A percentile compares a stretch with the other conserved stretches of the same genome.
These are phyloP conservation scores for Cotesia vestalis DNA, from an alignment of 1,140 invertebrate genomes.

Conservation along the genomic window DNA sequence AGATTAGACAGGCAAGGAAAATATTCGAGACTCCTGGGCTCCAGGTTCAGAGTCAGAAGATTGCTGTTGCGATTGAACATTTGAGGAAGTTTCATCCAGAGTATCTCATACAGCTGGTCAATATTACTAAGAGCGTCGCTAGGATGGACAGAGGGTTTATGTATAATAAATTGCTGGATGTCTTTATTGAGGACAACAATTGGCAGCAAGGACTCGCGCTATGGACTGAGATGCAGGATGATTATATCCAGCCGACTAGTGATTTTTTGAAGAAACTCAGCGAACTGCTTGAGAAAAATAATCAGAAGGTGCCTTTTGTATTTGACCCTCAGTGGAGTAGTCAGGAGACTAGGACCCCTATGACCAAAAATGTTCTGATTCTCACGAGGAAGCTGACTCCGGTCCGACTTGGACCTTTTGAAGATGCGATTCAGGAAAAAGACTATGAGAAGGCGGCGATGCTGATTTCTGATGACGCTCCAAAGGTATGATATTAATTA, in stretches of 20 bases:
- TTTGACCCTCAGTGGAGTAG: constrained; percentile 58
- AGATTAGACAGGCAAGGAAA: constrained; percentile 79
- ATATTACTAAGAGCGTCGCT: constrained; percentile 15
- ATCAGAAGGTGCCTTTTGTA: constrained; percentile 74
- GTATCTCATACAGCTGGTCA: constrained; percentile 16
- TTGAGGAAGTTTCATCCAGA: not conserved
- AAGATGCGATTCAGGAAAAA: not conserved
- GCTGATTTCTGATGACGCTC: too few species aligned
- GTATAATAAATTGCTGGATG: constrained; percentile 34
- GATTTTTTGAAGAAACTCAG: constrained; percentile 74
- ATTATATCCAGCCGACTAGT: constrained; percentile 75
- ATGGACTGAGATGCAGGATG: constrained; percentile 85
- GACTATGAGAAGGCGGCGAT: not conserved
- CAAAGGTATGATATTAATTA: too few species aligned
- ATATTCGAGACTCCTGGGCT: constrained; percentile 82
- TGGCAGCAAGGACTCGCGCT: constrained; percentile 77
- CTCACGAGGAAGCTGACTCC: too few species aligned
- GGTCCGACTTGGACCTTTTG: not conserved
- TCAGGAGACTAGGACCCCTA: too few species aligned
- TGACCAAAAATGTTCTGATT: too few species aligned
- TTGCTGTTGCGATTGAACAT: constrained; percentile 53
- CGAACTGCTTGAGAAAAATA: constrained; percentile 72
- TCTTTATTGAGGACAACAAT: constrained; percentile 64
- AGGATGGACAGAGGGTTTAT: constrained; percentile 32
- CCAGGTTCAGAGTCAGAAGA: constrained; percentile 65